These are phyloP conservation scores for Morelia viridis DNA, from an alignment of 2,797 vertebrate genomes.

Conservation along the genomic window DNA sequence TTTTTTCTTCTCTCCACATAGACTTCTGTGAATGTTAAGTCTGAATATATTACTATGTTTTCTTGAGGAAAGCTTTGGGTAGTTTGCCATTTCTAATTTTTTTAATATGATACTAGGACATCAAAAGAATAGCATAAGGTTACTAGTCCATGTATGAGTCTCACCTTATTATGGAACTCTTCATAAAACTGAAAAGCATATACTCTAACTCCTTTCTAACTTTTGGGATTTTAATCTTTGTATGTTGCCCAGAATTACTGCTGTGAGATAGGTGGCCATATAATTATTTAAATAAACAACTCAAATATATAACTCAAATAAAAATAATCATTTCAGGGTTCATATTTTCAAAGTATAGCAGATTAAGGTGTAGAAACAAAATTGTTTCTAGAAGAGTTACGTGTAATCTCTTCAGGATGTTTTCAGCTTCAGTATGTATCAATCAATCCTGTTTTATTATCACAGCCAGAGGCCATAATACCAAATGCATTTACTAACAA, in stretches of 20 bases:
- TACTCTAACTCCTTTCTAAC: background rate
- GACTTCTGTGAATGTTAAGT: background rate
- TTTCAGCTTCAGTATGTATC: slow-evolving; percentile 17
- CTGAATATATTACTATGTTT: background rate
- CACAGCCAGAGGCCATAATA: background rate
- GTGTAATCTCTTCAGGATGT: slow-evolving; percentile 4
- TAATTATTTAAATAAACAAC: background rate
- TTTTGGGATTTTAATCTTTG: background rate
- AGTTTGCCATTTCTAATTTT: background rate
- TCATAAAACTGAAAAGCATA: background rate
- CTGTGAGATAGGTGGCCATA: background rate
- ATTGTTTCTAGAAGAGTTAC: slow-evolving; percentile 14
- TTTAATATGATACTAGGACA: background rate
- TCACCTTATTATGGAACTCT: background rate
- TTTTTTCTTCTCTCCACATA: background rate
- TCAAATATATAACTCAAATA: background rate
- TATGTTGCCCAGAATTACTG: background rate
- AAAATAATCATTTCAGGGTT: background rate
- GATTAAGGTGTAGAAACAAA: background rate
- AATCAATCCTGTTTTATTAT: slow-evolving; percentile 28
- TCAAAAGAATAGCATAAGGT: background rate
- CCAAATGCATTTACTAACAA: slow-evolving; percentile 10
- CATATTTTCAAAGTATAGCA: slow-evolving; percentile 3
- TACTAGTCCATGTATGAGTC: background rate
- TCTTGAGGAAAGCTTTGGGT: background rate